Evolutionary conservation across 2,888 invertebrate genomes (phyloP), one percentile per base, ranked within the genome.

Genomic region (Lasioglossum pauxillum): DNA sequence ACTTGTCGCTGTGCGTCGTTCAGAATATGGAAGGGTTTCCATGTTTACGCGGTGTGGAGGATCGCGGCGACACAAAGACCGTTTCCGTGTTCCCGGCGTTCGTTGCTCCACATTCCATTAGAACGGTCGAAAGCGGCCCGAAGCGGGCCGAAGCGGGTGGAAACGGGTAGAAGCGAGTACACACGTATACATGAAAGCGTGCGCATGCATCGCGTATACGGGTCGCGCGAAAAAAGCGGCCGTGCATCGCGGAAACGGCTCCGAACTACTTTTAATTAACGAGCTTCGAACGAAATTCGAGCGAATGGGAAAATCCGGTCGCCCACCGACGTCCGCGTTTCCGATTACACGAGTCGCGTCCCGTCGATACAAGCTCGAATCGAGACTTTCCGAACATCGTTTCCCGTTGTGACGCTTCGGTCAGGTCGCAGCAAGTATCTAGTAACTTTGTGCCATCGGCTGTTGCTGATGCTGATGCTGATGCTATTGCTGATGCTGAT

Each of bases 251-350:
- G 35, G 35, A 14, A 44, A 38, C 35, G 10, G n/a, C 41, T 27
- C 19, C 38, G 27, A 44, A 31, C 75, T 46, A 79, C 44, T 75
- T 83, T 75, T 80, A 83, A 80, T 83, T 75, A 83, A 80, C 79
- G 75, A 41, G 53, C 60, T 31, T 46, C 38, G 23, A 60, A 16
- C 60, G 23, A 49, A 64, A 60, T 75, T 75, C 46, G 41, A n/a
- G 12, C 38, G 5, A n/a, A n/a, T n/a, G 69, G 44, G 16, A 23
- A 35, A 31, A 38, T 7, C 35, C 19, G 35, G 12, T 3, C 53
- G 8, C 8, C 14, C 27, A n/a, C 5, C 27, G 60, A 31, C 60
- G 60, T 27, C 60, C 27, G 16, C 73, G 44, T 49, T 67, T n/a
- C 67, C 44, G 67, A 38, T 35, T 69, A 35, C 23, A 35, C 38